These are phyloP conservation scores for Hydra vulgaris DNA, from an alignment of 30 jellyfish, hydroid and myxozoan species.

Conservation along the genomic window DNA sequence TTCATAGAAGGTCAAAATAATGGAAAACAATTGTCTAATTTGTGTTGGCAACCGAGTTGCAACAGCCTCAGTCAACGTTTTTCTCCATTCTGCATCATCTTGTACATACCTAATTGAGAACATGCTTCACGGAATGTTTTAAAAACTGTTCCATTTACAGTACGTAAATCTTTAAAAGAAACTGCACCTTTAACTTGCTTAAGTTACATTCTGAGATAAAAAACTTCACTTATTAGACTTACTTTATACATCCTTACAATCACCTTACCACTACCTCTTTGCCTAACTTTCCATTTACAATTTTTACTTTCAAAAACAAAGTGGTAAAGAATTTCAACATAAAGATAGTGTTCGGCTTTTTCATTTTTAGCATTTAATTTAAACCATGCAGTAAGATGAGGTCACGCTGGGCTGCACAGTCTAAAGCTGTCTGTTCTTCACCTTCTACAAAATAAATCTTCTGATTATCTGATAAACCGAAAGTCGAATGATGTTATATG, in stretches of 20 bases:
- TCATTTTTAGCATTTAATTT: too few relatives aligned
- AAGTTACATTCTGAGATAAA: constrained; percentile 11
- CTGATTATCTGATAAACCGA: constrained; percentile 50
- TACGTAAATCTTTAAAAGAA: constrained; percentile 4
- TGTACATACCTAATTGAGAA: too few relatives aligned
- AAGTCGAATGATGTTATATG: constrained; percentile 28
- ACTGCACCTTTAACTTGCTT: constrained; percentile 29
- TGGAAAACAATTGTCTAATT: neutral
- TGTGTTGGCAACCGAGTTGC: neutral
- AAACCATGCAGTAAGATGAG: constrained; percentile 34
- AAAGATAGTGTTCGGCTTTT: too few relatives aligned
- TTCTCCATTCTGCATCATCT: constrained; percentile 6
- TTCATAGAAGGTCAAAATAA: too few relatives aligned
- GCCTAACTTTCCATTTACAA: too few relatives aligned
- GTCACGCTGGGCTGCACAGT: too few relatives aligned
- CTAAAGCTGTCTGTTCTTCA: neutral
- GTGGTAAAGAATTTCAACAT: too few relatives aligned
- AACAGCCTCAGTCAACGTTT: neutral
- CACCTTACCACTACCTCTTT: constrained; percentile 22
- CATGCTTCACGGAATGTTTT: neutral
- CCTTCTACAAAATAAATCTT: constrained; percentile 25
- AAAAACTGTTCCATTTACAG: neutral
- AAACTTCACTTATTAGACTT: constrained; percentile 31
- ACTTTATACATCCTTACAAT: constrained; percentile 35
- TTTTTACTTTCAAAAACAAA: too few relatives aligned